phyloP scores from a whole-genome alignment of 2,113 vertebrate species.

The Scartelaos histophorus region DNA sequence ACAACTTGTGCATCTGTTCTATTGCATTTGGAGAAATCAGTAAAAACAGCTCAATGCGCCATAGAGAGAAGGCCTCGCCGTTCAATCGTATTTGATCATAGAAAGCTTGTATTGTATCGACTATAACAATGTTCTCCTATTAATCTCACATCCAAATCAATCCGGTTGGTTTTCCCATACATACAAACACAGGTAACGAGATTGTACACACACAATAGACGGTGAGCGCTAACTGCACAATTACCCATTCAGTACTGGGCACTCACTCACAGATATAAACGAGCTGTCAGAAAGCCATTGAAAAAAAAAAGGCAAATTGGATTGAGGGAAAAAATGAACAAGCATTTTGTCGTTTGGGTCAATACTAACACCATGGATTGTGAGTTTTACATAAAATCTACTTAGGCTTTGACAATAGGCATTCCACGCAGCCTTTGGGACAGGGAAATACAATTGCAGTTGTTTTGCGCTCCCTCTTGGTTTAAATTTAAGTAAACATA shows the following conservation, averaged over 20 bases:
- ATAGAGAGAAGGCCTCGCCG: slow-evolving; percentile 10
- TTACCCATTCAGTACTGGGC: slow-evolving; percentile 58
- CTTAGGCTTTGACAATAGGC: slow-evolving; percentile 68
- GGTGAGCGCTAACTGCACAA: slow-evolving; percentile 59
- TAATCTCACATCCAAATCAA: slow-evolving; percentile 65
- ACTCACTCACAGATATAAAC: slow-evolving; percentile 73
- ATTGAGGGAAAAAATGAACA: slow-evolving; percentile 70
- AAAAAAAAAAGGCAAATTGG: slow-evolving; percentile 69
- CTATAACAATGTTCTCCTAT: slow-evolving; percentile 53
- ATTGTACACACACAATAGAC: slow-evolving; percentile 56
- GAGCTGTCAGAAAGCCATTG: slow-evolving; percentile 71
- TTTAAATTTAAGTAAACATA: slow-evolving; percentile 56
- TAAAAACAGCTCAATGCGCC: slow-evolving; percentile 18
- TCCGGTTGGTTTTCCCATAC: slow-evolving; percentile 50
- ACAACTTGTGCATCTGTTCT: slow-evolving; percentile 11
- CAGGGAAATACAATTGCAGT: slow-evolving; percentile 40
- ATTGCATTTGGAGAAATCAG: slow-evolving; percentile 23
- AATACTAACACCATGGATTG: slow-evolving; percentile 71
- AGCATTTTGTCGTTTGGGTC: slow-evolving; percentile 69
- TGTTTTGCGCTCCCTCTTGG: slow-evolving; percentile 39
- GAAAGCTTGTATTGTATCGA: slow-evolving; percentile 10
- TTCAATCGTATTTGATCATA: slow-evolving; percentile 61
- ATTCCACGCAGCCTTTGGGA: slow-evolving; percentile 48
- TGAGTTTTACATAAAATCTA: slow-evolving; percentile 74
- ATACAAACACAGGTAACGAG: slow-evolving; percentile 58